Base-by-base conservation (phyloP, 2,888 invertebrate species). In the Tuta absoluta region DNA sequence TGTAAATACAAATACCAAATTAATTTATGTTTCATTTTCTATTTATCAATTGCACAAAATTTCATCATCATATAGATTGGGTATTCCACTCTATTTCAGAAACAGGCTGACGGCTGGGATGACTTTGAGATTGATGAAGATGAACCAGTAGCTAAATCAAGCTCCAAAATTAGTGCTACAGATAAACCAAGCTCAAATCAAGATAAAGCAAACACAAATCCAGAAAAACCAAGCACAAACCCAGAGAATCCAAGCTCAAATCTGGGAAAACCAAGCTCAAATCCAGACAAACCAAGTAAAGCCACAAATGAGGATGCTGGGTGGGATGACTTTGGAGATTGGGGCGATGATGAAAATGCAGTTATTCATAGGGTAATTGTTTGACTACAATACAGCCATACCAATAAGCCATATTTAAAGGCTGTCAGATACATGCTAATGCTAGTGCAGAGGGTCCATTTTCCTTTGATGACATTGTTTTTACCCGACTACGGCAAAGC, bases 61-160 rank as follows among this genome's bases (percentile, higher is more conserved):
- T 21, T 5, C 49, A 49, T 23, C 21, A 21, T 19, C 2, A 11
- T 21, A 10, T 24, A 61, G n/a, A 5, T 17, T 38, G 58, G 23
- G 57, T 38, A 60, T 48, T 7, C 49, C 53, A 4, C 10, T 14
- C 24, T 41, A 17, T 71, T 77, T 63, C 66, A 79, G 76, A 74
- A 75, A 71, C 66, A 71, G 67, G 68, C 83, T 12, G 85, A 90
- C 63, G 91, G 91, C 0, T 92, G 93, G 92, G 92, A 91, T 69
- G 88, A 92, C 72, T 92, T 92, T 79, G 91, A 91, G 33, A 77
- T 89, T 58, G 91, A 91, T 48, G 85, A 84, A 7, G 73, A 76
- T 68, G 80, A 81, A 57, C 63, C 70, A 71, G 66, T 77, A 74
- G 61, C 67, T 11, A 62, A 72, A 58, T 65, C 66, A 51, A 41